Conservation (phyloP, 2,113 vertebrate species). For the Grus americana region DNA sequence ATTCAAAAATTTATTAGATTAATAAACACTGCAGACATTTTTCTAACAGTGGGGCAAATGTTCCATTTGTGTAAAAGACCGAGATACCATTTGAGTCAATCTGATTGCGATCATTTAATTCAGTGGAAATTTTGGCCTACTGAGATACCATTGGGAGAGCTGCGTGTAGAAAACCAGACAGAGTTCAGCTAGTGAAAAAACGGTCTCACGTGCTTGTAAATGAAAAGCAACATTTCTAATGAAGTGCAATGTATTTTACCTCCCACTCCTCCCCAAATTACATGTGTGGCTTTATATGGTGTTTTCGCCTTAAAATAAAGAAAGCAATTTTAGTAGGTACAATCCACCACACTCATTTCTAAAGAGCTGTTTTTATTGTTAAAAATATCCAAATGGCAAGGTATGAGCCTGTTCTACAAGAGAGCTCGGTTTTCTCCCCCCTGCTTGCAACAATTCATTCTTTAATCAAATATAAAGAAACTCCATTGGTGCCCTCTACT, state of each 20-base stretch:
- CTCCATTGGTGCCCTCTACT: background rate
- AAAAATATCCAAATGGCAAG: background rate
- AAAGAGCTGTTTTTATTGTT: background rate
- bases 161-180: background rate
- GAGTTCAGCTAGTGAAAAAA: background rate
- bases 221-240: background rate
- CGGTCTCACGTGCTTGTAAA: background rate
- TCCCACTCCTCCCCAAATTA: background rate
- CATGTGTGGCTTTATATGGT: background rate
- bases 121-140: background rate
- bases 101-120: background rate
- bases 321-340: background rate
- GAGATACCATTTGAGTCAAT: background rate
- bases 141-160: background rate
- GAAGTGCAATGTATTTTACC: background rate
- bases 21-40: slow-evolving; percentile 29
- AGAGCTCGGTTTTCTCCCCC: background rate
- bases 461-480: background rate
- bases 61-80: background rate
- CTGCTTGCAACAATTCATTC: background rate
- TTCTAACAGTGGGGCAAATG: background rate
- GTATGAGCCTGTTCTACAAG: background rate
- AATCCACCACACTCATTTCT: background rate
- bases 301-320: background rate
- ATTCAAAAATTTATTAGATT: background rate